Evolutionary conservation across 2,888 invertebrate genomes (phyloP), one percentile per base, ranked within the genome.

Genomic region (Sphinx pinastri): DNA sequence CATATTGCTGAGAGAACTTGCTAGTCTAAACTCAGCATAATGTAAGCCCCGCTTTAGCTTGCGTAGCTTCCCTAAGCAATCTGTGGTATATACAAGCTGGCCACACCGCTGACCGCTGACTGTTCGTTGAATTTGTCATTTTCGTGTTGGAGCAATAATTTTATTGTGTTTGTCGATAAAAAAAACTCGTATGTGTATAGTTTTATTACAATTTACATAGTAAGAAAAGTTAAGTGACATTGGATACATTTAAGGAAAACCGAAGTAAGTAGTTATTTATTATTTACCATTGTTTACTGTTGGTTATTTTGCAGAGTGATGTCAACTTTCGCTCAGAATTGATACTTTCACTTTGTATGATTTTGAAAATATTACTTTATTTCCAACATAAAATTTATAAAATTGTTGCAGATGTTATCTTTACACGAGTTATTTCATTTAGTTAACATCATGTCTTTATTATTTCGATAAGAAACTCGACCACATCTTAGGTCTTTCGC

Each of bases 331-430:
- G 73, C 74, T 76, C 71, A 66, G 68, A 76, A 74, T 71, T 72
- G 75, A 76, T 82, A 86, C 86, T 86, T 86, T 86, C 86, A 86
- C 85, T 85, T 85, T 76, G 76, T 75, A 57, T 67, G 3, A 58
- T 70, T 45, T 45, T n/a, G 10, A 38, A 19, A 38, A 45, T 52
- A 25, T 25, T 25, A 25, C 25, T 25, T 25, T 25, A 25, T 25
- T 25, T 25, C 2, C 25, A 25, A 2, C 2, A 25, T 25, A 25
- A 25, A 25, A 25, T 25, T 25, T 25, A 25, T 25, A 25, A 25
- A 25, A 25, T 25, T 25, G 25, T 2, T 25, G 25, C 2, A 2
- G 25, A 25, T 25, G 25, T 25, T 25, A 25, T 25, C 25, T 25
- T 25, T 25, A 25, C 25, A 2, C 25, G 25, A 25, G 25, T 25